Base-by-base conservation (phyloP, 1,140 invertebrate genomes). In the Pogonognathellus flavescens region DNA sequence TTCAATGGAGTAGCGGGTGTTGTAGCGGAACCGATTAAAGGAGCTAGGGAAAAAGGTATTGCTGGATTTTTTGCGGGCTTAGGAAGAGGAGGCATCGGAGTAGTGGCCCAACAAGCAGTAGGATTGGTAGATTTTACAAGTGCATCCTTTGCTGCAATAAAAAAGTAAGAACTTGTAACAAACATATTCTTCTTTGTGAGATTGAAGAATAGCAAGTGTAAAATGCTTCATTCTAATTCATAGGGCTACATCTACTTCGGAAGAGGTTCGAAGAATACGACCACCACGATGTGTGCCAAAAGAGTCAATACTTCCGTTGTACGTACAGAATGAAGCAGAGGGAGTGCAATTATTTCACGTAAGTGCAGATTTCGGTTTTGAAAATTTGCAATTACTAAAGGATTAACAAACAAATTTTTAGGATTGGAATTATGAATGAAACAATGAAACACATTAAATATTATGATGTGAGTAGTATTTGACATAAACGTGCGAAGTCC, bases 61-160 rank as follows among this genome's bases (percentile, higher is more conserved):
- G 94, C 94, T 90, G 98, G 98, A 11, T 99, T 99, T 90, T 97
- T 99, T 90, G 99, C 98, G 92, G 98, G 98, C 85, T 92, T 99
- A 85, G 98, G 98, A 4, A 96, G 98, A 91, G 98, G 98, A 31
- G 93, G 99, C 76, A 94, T 99, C 87, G 98, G 98, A 7, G 93
- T 99, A 6, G 95, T 99, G 9, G 95, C 97, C 0, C 92, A 98
- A 84, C 98, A 98, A 72, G 97, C 97, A 11, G 96, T 97, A 81
- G 98, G 98, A 18, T 94, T 99, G 81, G 95, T 99, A 70, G 98
- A 99, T 92, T 99, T 99, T 92, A 97, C 98, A 7, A 97, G 96
- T 91, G 97, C 96, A 84, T 98, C 97, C 20, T 94, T 99, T 72
- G 97, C 97, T 89, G 95, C 96, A 57, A 95, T 99, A 9, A 97